A percentile compares a stretch with the other conserved stretches of the same genome.
These are phyloP conservation scores for Struthidea cinerea DNA, from an alignment of 2,113 vertebrate genomes.

Conservation along the genomic window DNA sequence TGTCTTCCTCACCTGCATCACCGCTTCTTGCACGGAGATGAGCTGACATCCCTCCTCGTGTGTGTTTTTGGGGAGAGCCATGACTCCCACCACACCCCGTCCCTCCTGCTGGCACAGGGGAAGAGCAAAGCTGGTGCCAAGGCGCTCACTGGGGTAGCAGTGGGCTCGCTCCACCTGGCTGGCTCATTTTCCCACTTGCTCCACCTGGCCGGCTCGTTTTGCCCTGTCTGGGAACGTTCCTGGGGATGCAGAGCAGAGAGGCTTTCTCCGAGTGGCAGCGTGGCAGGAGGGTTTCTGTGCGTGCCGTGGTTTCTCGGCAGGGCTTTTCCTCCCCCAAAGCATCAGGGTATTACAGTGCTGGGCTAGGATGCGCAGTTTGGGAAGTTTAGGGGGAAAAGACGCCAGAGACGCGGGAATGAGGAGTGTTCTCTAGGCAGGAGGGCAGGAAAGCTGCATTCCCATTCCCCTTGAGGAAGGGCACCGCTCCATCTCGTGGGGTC, in stretches of 20 bases:
- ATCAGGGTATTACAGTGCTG: accelerated
- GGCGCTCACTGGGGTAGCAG: accelerated
- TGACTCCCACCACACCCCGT: background rate
- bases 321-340: background rate
- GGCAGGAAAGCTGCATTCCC: background rate
- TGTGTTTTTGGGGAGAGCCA: accelerated
- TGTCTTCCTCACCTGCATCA: background rate
- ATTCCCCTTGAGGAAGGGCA: background rate
- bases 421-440: accelerated
- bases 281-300: background rate
- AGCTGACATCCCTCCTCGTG: accelerated
- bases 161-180: accelerated
- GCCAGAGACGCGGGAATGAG: background rate
- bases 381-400: background rate
- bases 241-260: background rate
- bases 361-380: accelerated
- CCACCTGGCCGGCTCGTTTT: background rate
- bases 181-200: background rate
- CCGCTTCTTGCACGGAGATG: accelerated
- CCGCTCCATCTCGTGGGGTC: background rate
- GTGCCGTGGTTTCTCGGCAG: accelerated
- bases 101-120: background rate
- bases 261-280: background rate
- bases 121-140: background rate
- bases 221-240: background rate